A percentile compares a stretch with the other conserved stretches of the same genome.
phyloP scores from a whole-genome alignment of 1,140 invertebrate genomes.

The Oncopodura yosiiana region DNA sequence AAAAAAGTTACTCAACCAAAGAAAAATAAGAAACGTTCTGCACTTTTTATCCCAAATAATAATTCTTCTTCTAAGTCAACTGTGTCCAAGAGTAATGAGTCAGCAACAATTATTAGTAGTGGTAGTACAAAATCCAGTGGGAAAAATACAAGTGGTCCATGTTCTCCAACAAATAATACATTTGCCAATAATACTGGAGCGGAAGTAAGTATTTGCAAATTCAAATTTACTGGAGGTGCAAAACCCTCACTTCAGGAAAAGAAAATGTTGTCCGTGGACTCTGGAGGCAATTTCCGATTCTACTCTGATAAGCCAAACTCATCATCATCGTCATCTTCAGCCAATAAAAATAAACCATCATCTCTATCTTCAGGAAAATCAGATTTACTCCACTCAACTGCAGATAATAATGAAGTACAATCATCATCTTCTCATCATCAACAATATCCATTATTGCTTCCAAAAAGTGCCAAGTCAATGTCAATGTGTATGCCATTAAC shows the following conservation, averaged over 20 bases:
- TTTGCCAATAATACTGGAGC: constrained; percentile 50
- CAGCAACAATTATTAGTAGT: too few species aligned
- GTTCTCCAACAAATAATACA: neutral
- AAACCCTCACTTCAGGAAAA: constrained; percentile 78
- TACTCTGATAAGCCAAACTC: constrained; percentile 57
- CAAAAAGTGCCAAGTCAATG: constrained; percentile 32
- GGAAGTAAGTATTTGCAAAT: constrained; percentile 78
- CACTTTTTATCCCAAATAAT: too few species aligned
- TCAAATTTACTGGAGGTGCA: constrained; percentile 81
- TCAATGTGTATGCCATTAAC: constrained; percentile 30
- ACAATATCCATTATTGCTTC: constrained; percentile 9
- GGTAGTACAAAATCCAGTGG: too few species aligned
- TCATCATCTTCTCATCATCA: neutral
- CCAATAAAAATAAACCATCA: neutral
- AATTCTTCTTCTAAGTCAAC: too few species aligned
- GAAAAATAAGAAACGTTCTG: too few species aligned
- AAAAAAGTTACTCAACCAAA: too few species aligned
- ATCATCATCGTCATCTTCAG: constrained; percentile 2
- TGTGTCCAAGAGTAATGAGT: too few species aligned
- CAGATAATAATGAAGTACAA: neutral
- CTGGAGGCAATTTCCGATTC: constrained; percentile 72
- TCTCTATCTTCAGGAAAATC: neutral
- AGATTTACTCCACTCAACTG: neutral
- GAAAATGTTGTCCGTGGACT: constrained; percentile 77
- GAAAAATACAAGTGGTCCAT: too few species aligned